These are phyloP conservation scores for Aporrectodea caliginosa DNA, from an alignment of 1,140 invertebrate species.

Conservation along the genomic window DNA sequence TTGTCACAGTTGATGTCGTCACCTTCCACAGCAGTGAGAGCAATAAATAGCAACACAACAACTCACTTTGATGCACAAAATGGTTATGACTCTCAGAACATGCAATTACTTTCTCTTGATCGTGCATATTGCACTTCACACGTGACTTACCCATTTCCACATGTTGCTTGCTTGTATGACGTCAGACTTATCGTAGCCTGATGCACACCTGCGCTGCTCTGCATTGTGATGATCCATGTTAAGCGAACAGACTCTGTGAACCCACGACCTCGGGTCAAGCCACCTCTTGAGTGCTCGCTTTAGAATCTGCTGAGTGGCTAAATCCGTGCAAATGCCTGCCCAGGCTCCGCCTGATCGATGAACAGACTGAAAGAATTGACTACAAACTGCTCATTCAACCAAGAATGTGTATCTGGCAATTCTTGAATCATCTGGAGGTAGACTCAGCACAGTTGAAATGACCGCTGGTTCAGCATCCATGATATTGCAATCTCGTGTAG, in stretches of 20 bases:
- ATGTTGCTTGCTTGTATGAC: too few species aligned
- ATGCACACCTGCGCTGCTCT: neutral
- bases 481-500: too few species aligned
- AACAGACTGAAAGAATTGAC: too few species aligned
- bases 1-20: neutral
- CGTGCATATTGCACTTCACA: neutral
- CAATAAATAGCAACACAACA: neutral
- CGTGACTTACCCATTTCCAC: neutral
- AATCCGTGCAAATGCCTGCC: slow-evolving; percentile 17
- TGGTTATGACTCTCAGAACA: neutral
- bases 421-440: too few species aligned
- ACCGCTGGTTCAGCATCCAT: too few species aligned
- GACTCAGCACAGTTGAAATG: too few species aligned
- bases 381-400: too few species aligned
- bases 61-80: neutral
- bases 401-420: too few species aligned
- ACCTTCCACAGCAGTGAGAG: neutral
- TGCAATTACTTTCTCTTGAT: neutral
- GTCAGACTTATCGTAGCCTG: neutral
- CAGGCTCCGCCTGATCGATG: too few species aligned
- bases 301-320: slow-evolving; percentile 16
- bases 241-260: neutral
- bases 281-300: too few species aligned
- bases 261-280: slow-evolving; percentile 11
- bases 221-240: neutral